These are phyloP conservation scores for Sycophaga agraensis DNA, from an alignment of 1,140 invertebrate genomes.

Conservation along the genomic window DNA sequence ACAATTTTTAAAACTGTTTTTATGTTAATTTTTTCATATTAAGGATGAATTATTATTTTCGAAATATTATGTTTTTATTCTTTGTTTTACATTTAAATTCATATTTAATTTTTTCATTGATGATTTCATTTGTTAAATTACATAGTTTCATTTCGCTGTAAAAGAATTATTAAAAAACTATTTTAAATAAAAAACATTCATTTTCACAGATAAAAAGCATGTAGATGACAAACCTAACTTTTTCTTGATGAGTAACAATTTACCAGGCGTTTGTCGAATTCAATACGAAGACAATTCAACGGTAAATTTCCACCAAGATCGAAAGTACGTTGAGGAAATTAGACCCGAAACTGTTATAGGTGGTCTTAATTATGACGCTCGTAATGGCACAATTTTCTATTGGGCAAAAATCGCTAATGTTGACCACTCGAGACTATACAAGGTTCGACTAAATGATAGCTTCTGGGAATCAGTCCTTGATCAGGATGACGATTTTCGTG, in stretches of 20 bases:
- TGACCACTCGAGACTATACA: constrained; percentile 24
- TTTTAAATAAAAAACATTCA: neutral
- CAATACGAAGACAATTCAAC: constrained; percentile 20
- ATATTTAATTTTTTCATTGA: neutral
- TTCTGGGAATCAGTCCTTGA: constrained; percentile 13
- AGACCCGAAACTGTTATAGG: constrained; percentile 20
- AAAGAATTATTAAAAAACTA: too few relatives aligned
- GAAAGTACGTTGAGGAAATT: constrained; percentile 22
- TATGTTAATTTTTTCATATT: too few relatives aligned
- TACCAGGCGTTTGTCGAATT: constrained; percentile 17
- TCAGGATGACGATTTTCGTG: constrained; percentile 26
- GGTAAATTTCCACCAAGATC: constrained; percentile 14
- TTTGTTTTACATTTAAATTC: too few relatives aligned
- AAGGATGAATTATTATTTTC: too few relatives aligned
- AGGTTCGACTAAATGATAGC: constrained; percentile 21
- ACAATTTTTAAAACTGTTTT: too few relatives aligned
- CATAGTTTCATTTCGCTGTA: too few relatives aligned
- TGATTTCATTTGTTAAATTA: too few relatives aligned
- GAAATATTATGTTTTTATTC: too few relatives aligned
- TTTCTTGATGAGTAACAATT: constrained; percentile 15
- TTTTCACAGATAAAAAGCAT: constrained; percentile 15
- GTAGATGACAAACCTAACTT: constrained; percentile 21
- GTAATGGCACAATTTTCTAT: constrained; percentile 6
- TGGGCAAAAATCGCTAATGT: constrained; percentile 26
- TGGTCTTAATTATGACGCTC: constrained; percentile 20